phyloP scores from a whole-genome alignment of 2,113 vertebrate species.

The Meles meles region DNA sequence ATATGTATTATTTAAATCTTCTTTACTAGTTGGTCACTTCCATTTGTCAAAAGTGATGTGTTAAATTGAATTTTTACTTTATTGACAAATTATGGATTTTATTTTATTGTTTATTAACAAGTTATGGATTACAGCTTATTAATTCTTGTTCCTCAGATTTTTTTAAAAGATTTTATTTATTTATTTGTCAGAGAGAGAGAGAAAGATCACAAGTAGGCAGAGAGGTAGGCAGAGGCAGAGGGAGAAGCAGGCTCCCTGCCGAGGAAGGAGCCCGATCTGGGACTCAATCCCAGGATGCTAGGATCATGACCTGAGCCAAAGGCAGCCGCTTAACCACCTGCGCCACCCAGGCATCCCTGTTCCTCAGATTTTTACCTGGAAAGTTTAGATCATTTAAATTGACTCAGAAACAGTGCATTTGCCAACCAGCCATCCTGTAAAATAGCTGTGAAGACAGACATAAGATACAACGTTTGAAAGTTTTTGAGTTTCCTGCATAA shows the following conservation, averaged over 20 bases:
- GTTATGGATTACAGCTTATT: constrained; percentile 2
- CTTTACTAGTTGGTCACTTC: constrained; percentile 11
- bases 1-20: constrained; percentile 30
- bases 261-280: no score
- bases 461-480: background rate
- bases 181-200: no score
- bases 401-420: background rate
- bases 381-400: constrained; percentile 25
- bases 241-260: no score
- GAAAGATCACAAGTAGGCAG: no score
- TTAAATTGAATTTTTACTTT: constrained; percentile 5
- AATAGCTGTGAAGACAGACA: background rate
- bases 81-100: background rate
- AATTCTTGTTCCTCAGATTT: constrained; percentile 46
- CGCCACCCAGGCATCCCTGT: no score
- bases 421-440: background rate
- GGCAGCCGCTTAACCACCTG: no score
- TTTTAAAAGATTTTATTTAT: no score
- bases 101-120: constrained; percentile 8
- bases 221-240: no score
- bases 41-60: constrained; percentile 28
- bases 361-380: constrained; percentile 35
- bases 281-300: no score
- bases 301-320: no score
- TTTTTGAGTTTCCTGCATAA: background rate